Conservation (phyloP, 2,888 invertebrate species). For the Agriopis aurantiaria region DNA sequence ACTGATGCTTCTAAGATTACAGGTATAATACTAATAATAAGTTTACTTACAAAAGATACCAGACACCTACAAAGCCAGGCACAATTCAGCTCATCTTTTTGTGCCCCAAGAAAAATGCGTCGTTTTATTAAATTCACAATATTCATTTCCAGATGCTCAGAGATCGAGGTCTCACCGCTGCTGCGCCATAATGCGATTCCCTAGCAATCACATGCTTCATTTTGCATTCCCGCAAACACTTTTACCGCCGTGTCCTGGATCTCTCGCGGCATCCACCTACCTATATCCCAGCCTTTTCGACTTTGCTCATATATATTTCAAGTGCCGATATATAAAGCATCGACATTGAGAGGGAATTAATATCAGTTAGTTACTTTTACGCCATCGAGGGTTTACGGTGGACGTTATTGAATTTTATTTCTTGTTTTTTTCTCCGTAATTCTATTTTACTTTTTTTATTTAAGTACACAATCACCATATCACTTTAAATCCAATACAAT, state of each 20-base stretch:
- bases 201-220: slow-evolving; percentile 82
- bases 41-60: too few relatives aligned
- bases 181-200: slow-evolving; percentile 74
- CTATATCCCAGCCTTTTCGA: slow-evolving; percentile 39
- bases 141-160: slow-evolving; percentile 54
- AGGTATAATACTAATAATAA: too few relatives aligned
- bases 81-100: slow-evolving; percentile 12
- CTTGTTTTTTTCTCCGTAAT: not conserved
- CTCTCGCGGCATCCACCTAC: slow-evolving; percentile 44
- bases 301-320: slow-evolving; percentile 44
- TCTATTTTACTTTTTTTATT: too few relatives aligned
- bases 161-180: slow-evolving; percentile 53
- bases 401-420: slow-evolving; percentile 2
- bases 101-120: slow-evolving; percentile 19
- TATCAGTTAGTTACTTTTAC: slow-evolving; percentile 46
- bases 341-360: slow-evolving; percentile 34
- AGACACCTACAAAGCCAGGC: not conserved
- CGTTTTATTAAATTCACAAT: slow-evolving; percentile 44
- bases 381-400: slow-evolving; percentile 7
- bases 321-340: slow-evolving; percentile 39
- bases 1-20: too few relatives aligned
- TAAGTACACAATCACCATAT: too few relatives aligned
- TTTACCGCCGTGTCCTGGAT: slow-evolving; percentile 63
- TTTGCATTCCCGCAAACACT: slow-evolving; percentile 80
- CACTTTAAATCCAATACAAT: too few relatives aligned